These are phyloP conservation scores for Loripinus fragilis DNA, from an alignment of 2,888 invertebrate species.

Conservation along the genomic window DNA sequence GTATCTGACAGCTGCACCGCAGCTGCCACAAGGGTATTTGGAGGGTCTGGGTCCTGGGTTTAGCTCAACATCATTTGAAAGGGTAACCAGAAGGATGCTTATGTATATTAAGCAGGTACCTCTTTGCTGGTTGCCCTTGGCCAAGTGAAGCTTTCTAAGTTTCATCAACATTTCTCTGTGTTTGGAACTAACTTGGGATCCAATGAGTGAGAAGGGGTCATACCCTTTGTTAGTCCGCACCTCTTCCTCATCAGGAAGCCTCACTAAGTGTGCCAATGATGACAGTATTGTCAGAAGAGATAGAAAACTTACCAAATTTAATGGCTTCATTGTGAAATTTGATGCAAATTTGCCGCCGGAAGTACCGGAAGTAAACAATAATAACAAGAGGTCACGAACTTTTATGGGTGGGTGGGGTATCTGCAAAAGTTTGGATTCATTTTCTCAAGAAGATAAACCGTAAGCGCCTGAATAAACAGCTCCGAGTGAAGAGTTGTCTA, in stretches of 20 bases:
- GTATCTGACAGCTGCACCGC: conserved; percentile 4
- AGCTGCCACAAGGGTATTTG: conserved; percentile 27
- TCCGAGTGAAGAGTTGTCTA: no score
- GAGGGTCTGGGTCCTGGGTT: conserved; percentile 22
- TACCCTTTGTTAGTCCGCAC: not conserved
- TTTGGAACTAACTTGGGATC: not conserved
- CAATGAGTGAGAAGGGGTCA: not conserved
- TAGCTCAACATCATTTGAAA: conserved; percentile 14
- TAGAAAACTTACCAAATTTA: not conserved
- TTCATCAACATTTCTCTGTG: not conserved
- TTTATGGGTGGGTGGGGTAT: no score
- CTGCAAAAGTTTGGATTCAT: no score
- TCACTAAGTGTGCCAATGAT: not conserved
- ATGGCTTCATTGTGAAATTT: not conserved
- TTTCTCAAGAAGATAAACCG: no score
- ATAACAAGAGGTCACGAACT: no score
- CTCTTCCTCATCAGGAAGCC: not conserved
- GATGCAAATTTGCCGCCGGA: not conserved
- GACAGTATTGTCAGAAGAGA: not conserved
- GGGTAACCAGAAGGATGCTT: conserved; percentile 81
- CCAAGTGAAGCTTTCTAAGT: not conserved
- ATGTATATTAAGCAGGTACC: conserved; percentile 76
- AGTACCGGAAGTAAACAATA: conserved; percentile 3
- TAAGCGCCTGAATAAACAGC: no score
- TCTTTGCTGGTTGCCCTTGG: not conserved